Evolutionary conservation across 2,888 invertebrate species (phyloP).

Genomic region (Amorpha juglandis): DNA sequence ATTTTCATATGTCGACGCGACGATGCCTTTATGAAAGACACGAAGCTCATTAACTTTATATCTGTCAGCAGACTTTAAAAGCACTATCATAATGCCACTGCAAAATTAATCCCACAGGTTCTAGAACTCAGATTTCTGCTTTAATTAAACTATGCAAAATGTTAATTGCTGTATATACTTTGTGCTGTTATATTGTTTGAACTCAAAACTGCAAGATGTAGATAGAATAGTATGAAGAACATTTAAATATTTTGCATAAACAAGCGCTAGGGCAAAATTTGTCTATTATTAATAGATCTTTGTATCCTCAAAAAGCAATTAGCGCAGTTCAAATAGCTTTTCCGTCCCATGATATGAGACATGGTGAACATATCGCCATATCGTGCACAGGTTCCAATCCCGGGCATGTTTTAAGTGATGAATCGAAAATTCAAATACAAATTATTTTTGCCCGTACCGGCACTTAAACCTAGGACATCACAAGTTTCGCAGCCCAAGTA

Average conservation of each 20-base stretch:
- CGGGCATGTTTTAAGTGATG: not conserved
- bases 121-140: not conserved
- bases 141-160: slow-evolving; percentile 14
- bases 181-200: not conserved
- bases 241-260: no score
- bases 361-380: no score
- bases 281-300: no score
- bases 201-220: not conserved
- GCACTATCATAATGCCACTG: not conserved
- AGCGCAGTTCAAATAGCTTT: no score
- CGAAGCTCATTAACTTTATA: not conserved
- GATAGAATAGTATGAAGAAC: not conserved
- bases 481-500: no score
- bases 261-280: no score
- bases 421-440: no score
- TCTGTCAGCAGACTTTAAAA: slow-evolving; percentile 6
- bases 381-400: not conserved
- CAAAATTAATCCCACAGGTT: not conserved
- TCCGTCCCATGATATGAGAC: no score
- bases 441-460: no score
- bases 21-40: not conserved
- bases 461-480: no score
- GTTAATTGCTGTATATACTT: slow-evolving; percentile 5
- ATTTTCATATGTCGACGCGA: slow-evolving; percentile 10
- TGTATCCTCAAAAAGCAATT: no score